These are phyloP conservation scores for Felis catus DNA, from an alignment of 2,113 vertebrate genomes.

Conservation along the genomic window F.catus_Fca126_mat1.0 CM031420.1:47035501-47036000, in stretches of 20 bases:
- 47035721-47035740: not conserved
- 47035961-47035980: not conserved
- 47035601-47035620: not conserved
- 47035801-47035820: not conserved
- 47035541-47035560: not conserved
- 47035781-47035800: not conserved
- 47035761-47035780: not conserved
- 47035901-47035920: not conserved
- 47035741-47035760: not conserved
- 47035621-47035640: not conserved
- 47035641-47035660: not conserved
- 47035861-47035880: not conserved
- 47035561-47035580: not conserved
- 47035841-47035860: not conserved
- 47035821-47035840: not conserved
- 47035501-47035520: not conserved
- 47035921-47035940: not conserved
- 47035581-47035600: not conserved
- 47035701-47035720: not conserved
- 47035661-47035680: not conserved
- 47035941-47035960: not conserved
- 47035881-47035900: not conserved
- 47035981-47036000: not conserved
- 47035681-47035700: not conserved
- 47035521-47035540: not conserved